Evolutionary conservation across 2,797 vertebrate species (phyloP).

Genomic region (Pyrocephalus nanus): DNA sequence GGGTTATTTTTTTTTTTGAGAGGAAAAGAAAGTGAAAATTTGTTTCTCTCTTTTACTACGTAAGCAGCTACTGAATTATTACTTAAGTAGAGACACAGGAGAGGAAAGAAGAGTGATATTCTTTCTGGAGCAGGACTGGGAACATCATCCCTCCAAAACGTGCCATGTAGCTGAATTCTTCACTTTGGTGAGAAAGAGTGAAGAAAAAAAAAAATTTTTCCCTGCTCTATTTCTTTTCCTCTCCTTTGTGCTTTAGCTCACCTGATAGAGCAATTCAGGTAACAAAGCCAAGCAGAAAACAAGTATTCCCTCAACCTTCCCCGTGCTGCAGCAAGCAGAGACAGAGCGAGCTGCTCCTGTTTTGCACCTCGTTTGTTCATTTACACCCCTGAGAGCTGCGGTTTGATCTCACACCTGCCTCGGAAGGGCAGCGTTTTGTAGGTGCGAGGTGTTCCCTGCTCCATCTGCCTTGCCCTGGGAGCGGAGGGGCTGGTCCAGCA

Average conservation of each 20-base stretch:
- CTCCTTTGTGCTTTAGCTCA: slow-evolving; percentile 4
- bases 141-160: not conserved
- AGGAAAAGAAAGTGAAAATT: not conserved
- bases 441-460: not conserved
- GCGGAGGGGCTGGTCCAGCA: not conserved
- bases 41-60: not conserved
- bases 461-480: not conserved
- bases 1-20: not conserved
- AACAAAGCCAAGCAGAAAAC: slow-evolving; percentile 14
- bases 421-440: not conserved
- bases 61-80: not conserved
- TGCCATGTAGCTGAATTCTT: not conserved
- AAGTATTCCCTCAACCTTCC: not conserved
- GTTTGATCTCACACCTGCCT: not conserved
- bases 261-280: not conserved
- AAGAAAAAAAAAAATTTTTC: not conserved
- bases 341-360: not conserved
- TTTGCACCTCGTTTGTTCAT: not conserved
- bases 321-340: not conserved
- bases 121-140: not conserved
- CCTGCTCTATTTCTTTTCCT: not conserved
- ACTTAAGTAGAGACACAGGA: not conserved
- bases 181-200: not conserved
- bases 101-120: not conserved
- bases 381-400: not conserved